Evolutionary conservation across 2,888 invertebrate genomes (phyloP), one percentile per base, ranked within the genome.

Genomic region (Acanthoscelides obtectus): DNA sequence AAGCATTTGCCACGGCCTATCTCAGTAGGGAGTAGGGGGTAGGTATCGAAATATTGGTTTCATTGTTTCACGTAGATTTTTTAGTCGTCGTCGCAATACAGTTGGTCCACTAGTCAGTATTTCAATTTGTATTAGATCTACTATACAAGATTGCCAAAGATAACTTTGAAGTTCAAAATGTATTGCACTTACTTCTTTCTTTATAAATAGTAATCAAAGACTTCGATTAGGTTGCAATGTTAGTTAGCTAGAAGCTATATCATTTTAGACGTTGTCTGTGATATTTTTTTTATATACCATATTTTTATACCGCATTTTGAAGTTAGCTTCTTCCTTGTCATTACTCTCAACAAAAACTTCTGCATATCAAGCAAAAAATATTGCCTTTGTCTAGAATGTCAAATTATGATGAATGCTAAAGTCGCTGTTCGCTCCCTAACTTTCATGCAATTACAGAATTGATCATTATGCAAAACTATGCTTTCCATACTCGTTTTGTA

Each of bases 231-330:
- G 45, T 45, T 45, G 45, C 45, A 12, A 45, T 45, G 45, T 12
- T 12, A 12, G 45, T 45, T 45, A 45, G 45, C 17, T 12, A 45
- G 12, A 45, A 12, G 45, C 45, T 64, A 22, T 64, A 71, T 12
- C 64, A 65, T 27, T 22, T 64, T 71, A 71, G 71, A 76, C 71
- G 73, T 72, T 75, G 70, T 74, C 77, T 77, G 77, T 77, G 77
- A 77, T 77, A 76, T 74, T 71, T 74, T 73, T 67, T 68, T 22
- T 69, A 67, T 65, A 69, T 65, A 45, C 21, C 22, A 67, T 67
- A 69, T 69, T 69, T 72, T 64, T 67, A 69, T 74, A 74, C 25
- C 45, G 27, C n/a, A 63, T 69, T 69, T 71, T 66, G 20, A 27
- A 69, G 69, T 69, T n/a, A 17, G 25, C 20, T 22, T 45, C 68